Evolutionary conservation across 2,888 invertebrate genomes (phyloP).

Genomic region (Bibio marci): DNA sequence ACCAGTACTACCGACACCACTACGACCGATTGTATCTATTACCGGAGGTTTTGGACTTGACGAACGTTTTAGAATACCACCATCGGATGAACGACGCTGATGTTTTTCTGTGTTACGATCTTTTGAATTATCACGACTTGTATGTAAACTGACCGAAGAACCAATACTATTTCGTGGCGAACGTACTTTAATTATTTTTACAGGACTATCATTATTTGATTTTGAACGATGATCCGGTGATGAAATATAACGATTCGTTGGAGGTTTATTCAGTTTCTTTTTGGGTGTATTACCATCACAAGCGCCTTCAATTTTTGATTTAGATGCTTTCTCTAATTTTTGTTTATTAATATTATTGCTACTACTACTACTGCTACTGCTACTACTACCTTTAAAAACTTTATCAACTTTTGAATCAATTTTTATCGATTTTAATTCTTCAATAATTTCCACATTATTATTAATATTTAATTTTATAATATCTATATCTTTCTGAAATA

Average conservation of each 20-base stretch:
- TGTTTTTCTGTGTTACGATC: conserved; percentile 21
- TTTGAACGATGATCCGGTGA: conserved; percentile 31
- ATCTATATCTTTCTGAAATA: too few species aligned
- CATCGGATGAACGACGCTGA: conserved; percentile 22
- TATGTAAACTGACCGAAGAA: conserved; percentile 19
- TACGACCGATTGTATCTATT: background rate
- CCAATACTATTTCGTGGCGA: conserved; percentile 40
- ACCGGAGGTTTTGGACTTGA: conserved; percentile 15
- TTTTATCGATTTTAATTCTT: conserved; percentile 12
- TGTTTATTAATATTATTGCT: too few species aligned
- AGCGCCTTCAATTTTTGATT: conserved; percentile 9
- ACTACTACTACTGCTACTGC: too few species aligned
- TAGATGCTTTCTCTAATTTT: background rate
- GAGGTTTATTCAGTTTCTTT: conserved; percentile 28
- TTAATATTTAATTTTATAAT: conserved; percentile 10
- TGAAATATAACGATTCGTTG: conserved; percentile 38
- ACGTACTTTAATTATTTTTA: conserved; percentile 29
- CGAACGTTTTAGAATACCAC: conserved; percentile 25
- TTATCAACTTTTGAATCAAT: conserved; percentile 30
- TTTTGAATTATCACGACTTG: conserved; percentile 24
- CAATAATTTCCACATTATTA: conserved; percentile 11
- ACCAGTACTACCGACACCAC: conserved; percentile 5
- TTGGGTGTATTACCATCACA: conserved; percentile 10
- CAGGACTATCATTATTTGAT: conserved; percentile 27
- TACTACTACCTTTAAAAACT: conserved; percentile 18